Percentiles rank a stretch among this genome's conserved stretches.
Conservation (phyloP, 2,888 invertebrate species). For the Ectemnius continuus region DNA sequence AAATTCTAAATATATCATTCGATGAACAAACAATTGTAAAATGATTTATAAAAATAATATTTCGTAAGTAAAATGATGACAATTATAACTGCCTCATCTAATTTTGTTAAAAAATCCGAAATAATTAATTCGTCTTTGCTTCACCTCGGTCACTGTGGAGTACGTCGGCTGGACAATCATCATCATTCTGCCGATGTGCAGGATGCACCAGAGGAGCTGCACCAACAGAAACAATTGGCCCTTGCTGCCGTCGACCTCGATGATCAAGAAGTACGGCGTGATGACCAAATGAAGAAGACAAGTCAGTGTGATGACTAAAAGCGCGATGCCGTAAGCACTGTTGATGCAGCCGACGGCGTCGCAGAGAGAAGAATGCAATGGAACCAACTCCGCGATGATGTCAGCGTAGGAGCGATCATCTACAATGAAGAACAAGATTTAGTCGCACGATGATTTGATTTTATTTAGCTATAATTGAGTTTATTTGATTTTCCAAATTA, state of each 20-base stretch:
- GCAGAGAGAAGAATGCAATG: conserved; percentile 80
- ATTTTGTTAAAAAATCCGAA: no score
- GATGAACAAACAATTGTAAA: no score
- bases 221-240: conserved; percentile 79
- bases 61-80: no score
- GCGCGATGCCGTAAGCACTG: conserved; percentile 80
- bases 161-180: conserved; percentile 82
- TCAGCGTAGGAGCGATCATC: conserved; percentile 66
- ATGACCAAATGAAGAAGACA: conserved; percentile 82
- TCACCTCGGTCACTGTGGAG: conserved; percentile 78
- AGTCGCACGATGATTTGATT: neutral
- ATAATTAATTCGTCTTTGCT: no score
- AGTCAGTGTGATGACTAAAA: conserved; percentile 80
- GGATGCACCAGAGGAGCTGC: conserved; percentile 81
- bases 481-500: no score
- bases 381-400: conserved; percentile 79
- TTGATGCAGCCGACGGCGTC: conserved; percentile 80
- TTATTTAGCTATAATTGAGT: no score
- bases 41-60: no score
- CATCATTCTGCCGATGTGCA: conserved; percentile 80
- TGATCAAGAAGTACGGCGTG: conserved; percentile 82
- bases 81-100: no score
- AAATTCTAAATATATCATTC: no score
- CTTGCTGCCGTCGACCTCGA: conserved; percentile 79
- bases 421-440: conserved; percentile 36